Conservation (phyloP, 2,797 vertebrate genomes). For the Botia almorhae region DNA sequence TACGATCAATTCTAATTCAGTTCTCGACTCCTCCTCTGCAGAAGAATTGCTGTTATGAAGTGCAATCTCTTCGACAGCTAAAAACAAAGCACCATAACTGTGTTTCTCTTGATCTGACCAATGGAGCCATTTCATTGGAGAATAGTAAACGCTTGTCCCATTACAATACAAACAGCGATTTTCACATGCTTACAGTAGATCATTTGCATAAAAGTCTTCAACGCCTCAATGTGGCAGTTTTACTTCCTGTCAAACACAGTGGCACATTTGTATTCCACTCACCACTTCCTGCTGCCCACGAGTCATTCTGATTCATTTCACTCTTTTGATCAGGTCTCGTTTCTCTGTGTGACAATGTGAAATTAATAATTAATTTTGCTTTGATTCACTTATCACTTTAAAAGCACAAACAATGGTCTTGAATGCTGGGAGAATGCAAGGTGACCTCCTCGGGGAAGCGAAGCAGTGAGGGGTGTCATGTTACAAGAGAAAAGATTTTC, state of each 20-base stretch:
- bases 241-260: conserved; percentile 60
- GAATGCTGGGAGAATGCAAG: conserved; percentile 55
- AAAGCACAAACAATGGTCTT: conserved; percentile 71
- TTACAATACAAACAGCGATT: conserved; percentile 62
- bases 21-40: not conserved
- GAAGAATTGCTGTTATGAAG: conserved; percentile 10
- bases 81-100: not conserved
- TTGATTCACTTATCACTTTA: conserved; percentile 76
- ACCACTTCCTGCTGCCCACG: conserved; percentile 58
- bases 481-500: conserved; percentile 54
- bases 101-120: conserved; percentile 21
- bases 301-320: conserved; percentile 72
- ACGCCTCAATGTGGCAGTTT: conserved; percentile 53
- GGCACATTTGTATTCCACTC: conserved; percentile 67
- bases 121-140: conserved; percentile 37
- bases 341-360: conserved; percentile 66
- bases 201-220: conserved; percentile 59
- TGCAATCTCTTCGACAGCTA: not conserved
- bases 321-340: conserved; percentile 68
- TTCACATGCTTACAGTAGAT: conserved; percentile 60
- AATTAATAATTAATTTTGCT: conserved; percentile 77
- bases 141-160: conserved; percentile 49
- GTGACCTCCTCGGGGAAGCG: conserved; percentile 55
- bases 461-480: conserved; percentile 39
- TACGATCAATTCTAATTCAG: conserved; percentile 26